Evolutionary conservation across 1,140 invertebrate genomes (phyloP).

Genomic region (Eumeta japonica): DNA sequence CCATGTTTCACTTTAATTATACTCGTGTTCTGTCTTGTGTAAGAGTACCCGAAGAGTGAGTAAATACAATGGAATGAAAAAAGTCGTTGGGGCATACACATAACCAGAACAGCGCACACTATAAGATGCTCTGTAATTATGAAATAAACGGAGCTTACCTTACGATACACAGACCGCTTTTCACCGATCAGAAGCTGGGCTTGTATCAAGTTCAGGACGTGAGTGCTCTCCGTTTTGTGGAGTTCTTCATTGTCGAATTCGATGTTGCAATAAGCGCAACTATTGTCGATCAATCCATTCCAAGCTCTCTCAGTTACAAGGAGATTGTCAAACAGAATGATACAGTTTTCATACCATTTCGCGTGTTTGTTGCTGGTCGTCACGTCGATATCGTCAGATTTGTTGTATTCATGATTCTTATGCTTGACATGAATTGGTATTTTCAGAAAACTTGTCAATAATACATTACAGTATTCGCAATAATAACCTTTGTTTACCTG

Average conservation of each 20-base stretch:
- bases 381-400: no score
- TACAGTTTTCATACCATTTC: conserved; percentile 7
- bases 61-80: no score
- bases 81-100: no score
- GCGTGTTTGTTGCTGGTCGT: conserved; percentile 11
- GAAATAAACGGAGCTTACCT: no score
- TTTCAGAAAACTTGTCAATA: conserved; percentile 17
- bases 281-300: conserved; percentile 19
- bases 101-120: no score
- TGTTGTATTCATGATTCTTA: conserved; percentile 14
- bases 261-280: conserved; percentile 18
- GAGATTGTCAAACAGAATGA: conserved; percentile 17
- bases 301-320: conserved; percentile 19
- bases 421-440: conserved; percentile 17
- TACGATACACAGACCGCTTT: conserved; percentile 16
- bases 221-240: conserved; percentile 14
- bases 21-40: no score
- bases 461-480: conserved; percentile 24
- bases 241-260: conserved; percentile 16
- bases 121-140: no score
- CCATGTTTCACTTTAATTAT: no score
- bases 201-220: conserved; percentile 23
- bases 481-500: conserved; percentile 27
- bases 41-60: no score
- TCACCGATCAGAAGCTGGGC: conserved; percentile 13